phyloP scores from a whole-genome alignment of 1,140 invertebrate genomes.

The Aphidius gifuensis region DNA sequence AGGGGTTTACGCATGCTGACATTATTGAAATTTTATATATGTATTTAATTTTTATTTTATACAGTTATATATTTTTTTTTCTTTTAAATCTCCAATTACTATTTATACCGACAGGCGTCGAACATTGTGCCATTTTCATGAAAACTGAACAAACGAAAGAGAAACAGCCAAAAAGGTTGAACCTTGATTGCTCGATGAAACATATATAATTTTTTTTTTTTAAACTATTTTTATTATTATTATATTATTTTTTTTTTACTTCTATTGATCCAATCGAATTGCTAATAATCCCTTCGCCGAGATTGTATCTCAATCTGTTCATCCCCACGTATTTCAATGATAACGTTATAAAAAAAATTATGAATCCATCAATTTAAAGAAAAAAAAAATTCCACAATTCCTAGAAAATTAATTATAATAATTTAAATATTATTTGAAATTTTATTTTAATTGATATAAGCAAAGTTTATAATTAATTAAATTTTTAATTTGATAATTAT shows the following conservation, averaged over 20 bases:
- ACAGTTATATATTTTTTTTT: not conserved
- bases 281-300: too few relatives aligned
- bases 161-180: conserved; percentile 5
- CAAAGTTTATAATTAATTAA: too few relatives aligned
- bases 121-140: conserved; percentile 15
- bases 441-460: too few relatives aligned
- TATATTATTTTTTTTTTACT: not conserved
- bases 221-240: not conserved
- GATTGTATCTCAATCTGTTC: too few relatives aligned
- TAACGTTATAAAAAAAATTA: too few relatives aligned
- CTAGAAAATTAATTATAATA: too few relatives aligned
- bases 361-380: too few relatives aligned
- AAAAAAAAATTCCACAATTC: too few relatives aligned
- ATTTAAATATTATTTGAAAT: too few relatives aligned
- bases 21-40: conserved; percentile 19
- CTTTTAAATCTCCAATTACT: conserved; percentile 22
- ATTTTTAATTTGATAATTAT: too few relatives aligned
- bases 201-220: not conserved
- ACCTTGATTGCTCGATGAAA: conserved; percentile 10
- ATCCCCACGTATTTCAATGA: too few relatives aligned
- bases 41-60: not conserved
- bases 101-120: conserved; percentile 24
- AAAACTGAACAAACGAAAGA: conserved; percentile 26
- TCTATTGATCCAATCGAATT: not conserved
- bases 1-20: not conserved